Evolutionary conservation across 2,113 vertebrate genomes (phyloP), one percentile per base, ranked within the genome.

Genomic region (Eulemur macaco): DNA sequence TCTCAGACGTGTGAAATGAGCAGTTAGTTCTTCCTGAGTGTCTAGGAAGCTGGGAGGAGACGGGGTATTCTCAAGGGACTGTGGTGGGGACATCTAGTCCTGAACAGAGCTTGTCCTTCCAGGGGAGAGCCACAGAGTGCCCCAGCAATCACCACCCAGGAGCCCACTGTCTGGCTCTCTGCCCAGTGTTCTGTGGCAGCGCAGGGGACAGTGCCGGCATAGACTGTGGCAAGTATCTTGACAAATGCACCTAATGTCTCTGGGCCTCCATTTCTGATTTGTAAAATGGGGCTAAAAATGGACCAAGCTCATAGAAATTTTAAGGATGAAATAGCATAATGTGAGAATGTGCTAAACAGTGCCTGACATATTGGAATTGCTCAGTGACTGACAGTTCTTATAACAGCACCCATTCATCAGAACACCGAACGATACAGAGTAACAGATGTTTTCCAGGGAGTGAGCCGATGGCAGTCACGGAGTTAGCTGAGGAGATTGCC

Each of bases 121-220:
- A 27, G 21, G 31, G 20, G 56, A 80, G 47, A 37, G 18, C 17
- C 39, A 39, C 31, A 60, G 31, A 18, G 29, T 29, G 14, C 18
- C n/a, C 6, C 29, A 17, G n/a, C 27, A 80, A 50, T 9, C 2
- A 45, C 7, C 42, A 47, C 21, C 10, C 27, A 29, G 5, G 6
- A 54, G 27, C 37, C 6, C 9, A 50, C n/a, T 14, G 42, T 68
- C 27, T 39, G 42, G 64, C 42, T 42, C 8, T 81, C 85, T 47
- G 86, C 9, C 15, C 23, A 56, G 56, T 7, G 3, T 15, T 37
- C 1, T 18, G 6, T 13, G 21, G 14, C 6, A 81, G 27, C 1
- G 0, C 23, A 50, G 25, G 5, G 34, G 25, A 5, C 1, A 1
- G 15, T 23, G 42, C 27, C 29, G 45, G 12, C 10, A 10, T 21